phyloP scores from a whole-genome alignment of 92 coral and sea anemone genomes.

The Nematostella vectensis region DNA sequence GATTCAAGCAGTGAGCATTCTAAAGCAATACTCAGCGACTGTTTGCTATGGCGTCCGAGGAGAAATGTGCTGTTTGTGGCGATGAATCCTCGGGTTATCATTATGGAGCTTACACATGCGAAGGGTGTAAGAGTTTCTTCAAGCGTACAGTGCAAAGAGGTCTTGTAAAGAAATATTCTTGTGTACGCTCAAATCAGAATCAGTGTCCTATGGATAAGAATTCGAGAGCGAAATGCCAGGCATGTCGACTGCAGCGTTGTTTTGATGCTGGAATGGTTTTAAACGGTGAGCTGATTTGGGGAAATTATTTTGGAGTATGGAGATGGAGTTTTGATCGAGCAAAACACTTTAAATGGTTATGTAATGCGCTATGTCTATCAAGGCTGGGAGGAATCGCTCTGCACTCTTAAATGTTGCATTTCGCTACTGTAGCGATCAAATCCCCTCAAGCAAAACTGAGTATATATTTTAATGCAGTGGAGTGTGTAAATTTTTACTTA shows the following conservation, averaged over 20 bases:
- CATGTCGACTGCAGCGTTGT: slow-evolving; percentile 83
- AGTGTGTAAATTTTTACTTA: no score
- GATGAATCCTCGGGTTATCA: slow-evolving; percentile 86
- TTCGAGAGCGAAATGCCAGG: slow-evolving; percentile 85
- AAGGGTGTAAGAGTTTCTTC: slow-evolving; percentile 96
- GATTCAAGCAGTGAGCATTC: no score
- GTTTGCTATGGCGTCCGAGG: slow-evolving; percentile 28
- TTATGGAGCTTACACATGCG: slow-evolving; percentile 94
- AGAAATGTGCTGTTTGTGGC: slow-evolving; percentile 82
- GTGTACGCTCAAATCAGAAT: slow-evolving; percentile 28
- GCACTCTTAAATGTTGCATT: no score
- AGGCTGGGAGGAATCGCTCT: no score
- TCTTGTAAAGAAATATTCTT: slow-evolving; percentile 63
- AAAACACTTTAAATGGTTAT: no score
- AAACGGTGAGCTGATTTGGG: slow-evolving; percentile 88
- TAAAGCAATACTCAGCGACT: no score
- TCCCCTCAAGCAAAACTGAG: no score
- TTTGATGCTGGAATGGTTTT: slow-evolving; percentile 87
- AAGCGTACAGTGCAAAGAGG: slow-evolving; percentile 86
- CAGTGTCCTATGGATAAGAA: slow-evolving; percentile 60
- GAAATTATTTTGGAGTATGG: no score
- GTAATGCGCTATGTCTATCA: no score
- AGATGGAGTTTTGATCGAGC: no score
- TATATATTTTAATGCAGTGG: no score
- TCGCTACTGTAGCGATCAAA: no score